These are phyloP conservation scores for Euleptes europaea DNA, from an alignment of 2,113 vertebrate genomes.

Conservation along the genomic window DNA sequence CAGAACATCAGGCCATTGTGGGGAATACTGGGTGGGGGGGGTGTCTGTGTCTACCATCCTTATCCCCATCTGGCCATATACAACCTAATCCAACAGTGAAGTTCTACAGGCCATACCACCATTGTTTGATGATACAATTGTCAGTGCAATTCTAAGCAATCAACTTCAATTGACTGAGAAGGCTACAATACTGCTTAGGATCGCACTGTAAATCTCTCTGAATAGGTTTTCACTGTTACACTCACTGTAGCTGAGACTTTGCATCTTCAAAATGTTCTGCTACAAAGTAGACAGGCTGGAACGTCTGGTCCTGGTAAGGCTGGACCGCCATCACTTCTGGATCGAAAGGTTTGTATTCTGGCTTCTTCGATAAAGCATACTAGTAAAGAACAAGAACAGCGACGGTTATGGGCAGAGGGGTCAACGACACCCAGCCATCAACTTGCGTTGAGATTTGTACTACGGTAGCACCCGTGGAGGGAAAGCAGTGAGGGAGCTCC, in stretches of 20 bases:
- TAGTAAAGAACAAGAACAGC: conserved; percentile 43
- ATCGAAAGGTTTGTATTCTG: conserved; percentile 78
- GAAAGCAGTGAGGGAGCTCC: neutral
- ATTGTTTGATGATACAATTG: neutral
- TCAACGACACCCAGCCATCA: neutral
- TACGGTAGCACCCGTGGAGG: neutral
- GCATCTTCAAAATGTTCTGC: conserved; percentile 86
- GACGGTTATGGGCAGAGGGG: conserved; percentile 3
- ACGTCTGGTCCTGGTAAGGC: conserved; percentile 81
- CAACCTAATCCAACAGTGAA: neutral
- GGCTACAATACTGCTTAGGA: too few species aligned
- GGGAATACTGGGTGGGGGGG: too few species aligned
- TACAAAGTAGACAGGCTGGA: conserved; percentile 85
- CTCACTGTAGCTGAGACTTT: conserved; percentile 80
- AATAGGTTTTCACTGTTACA: neutral
- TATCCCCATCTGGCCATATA: neutral
- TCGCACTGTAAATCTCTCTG: neutral
- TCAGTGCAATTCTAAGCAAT: neutral
- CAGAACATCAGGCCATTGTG: neutral
- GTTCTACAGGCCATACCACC: neutral
- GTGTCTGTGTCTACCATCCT: too few species aligned
- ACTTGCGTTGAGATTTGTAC: neutral
- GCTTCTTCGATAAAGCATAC: conserved; percentile 82
- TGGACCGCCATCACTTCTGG: conserved; percentile 78
- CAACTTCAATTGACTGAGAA: too few species aligned